These are phyloP conservation scores for Harpegnathos saltator DNA, from an alignment of 1,140 invertebrate species.

Conservation along the genomic window DNA sequence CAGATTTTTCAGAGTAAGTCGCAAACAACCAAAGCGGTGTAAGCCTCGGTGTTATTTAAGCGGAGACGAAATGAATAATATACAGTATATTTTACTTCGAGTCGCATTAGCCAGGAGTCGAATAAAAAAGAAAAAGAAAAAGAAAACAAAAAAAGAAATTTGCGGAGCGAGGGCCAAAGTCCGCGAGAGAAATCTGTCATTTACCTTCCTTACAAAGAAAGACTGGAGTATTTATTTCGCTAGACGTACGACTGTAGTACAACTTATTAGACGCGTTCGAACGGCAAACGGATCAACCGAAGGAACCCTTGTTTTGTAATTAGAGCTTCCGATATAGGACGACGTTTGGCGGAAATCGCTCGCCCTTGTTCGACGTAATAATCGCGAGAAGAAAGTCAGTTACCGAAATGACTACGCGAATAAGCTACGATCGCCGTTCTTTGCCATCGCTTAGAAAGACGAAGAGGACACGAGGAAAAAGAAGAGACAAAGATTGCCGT, in stretches of 20 bases:
- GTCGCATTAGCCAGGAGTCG: conserved; percentile 16
- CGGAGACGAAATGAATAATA: conserved; percentile 2
- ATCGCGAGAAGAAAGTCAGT: conserved; percentile 32
- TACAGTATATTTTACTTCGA: conserved; percentile 4
- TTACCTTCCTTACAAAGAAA: conserved; percentile 44
- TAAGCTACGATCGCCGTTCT: conserved; percentile 29
- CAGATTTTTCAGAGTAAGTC: conserved; percentile 7
- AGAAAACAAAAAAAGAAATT: neutral
- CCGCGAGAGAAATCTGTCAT: conserved; percentile 24
- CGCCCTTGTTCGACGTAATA: conserved; percentile 32
- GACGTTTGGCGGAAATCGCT: conserved; percentile 31
- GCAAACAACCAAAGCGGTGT: conserved; percentile 26
- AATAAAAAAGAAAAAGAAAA: neutral
- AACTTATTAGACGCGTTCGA: conserved; percentile 16
- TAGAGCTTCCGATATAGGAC: conserved; percentile 64
- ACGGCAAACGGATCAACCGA: conserved; percentile 35
- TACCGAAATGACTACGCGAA: conserved; percentile 36
- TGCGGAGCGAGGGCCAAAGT: conserved; percentile 17
- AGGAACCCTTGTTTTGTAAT: conserved; percentile 58
- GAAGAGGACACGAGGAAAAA: neutral
- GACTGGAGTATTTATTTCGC: conserved; percentile 65
- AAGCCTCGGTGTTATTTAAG: conserved; percentile 28
- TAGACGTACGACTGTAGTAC: conserved; percentile 33
- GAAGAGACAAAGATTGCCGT: neutral
- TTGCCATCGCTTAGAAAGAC: conserved; percentile 26